phyloP scores from a whole-genome alignment of 30 jellyfish, hydroid and myxozoan genomes.

The Hydractinia symbiolongicarpus region DNA sequence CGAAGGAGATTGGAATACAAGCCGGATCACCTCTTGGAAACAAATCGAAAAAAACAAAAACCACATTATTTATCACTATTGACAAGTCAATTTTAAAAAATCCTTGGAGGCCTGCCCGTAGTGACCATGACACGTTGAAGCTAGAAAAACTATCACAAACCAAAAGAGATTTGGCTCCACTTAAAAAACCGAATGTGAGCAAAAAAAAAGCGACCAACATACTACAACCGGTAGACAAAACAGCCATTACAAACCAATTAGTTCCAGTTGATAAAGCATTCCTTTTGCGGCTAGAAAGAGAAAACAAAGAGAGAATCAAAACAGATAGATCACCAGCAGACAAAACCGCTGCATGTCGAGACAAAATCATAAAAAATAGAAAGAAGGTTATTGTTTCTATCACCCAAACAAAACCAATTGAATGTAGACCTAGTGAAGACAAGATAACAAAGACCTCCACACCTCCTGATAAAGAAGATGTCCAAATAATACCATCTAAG shows the following conservation, averaged over 20 bases:
- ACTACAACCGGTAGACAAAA: background rate
- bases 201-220: background rate
- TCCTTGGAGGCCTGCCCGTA: background rate
- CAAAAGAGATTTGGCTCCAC: background rate
- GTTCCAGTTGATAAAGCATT: background rate
- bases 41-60: background rate
- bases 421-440: too few species aligned
- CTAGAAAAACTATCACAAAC: too few species aligned
- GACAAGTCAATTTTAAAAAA: background rate
- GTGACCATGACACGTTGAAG: too few species aligned
- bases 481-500: too few species aligned
- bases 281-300: background rate
- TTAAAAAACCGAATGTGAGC: background rate
- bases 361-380: too few species aligned
- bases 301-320: background rate
- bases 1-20: background rate
- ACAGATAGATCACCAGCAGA: too few species aligned
- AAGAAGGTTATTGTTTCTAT: too few species aligned
- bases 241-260: background rate
- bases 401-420: too few species aligned
- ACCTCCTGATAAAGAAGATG: too few species aligned
- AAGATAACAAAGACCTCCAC: too few species aligned
- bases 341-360: too few species aligned
- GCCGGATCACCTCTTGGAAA: constrained; percentile 11
- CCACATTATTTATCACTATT: background rate